Evolutionary conservation across 2,797 vertebrate species (phyloP), one percentile per base, ranked within the genome.

Genomic region (Hapalemur alaotrensis): DNA sequence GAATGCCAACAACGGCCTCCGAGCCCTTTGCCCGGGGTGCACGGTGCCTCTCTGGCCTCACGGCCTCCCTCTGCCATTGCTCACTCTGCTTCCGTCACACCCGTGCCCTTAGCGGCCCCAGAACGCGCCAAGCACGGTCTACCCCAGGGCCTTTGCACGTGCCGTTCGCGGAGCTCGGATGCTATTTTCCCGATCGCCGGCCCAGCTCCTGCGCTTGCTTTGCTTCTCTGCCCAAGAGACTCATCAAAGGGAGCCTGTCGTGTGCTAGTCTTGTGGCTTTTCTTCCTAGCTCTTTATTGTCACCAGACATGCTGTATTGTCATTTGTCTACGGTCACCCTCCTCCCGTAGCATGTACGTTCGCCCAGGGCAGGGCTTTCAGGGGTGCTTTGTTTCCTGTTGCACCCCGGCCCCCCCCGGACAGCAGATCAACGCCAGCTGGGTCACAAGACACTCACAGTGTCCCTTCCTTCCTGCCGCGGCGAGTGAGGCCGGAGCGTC

Each of bases 1-100:
- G 54, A 35, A 18, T 4, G 30, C 50, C 50, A 32, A 14, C 67
- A 22, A 43, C 1, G 7, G 35, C 48, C 28, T 14, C 1, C 1
- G 23, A 7, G 4, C 25, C 7, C 7, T 0, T 35, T 41, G 43
- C 11, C 5, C 11, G 13, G 1, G n/a, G 28, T 35, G 35, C 10
- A 28, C 30, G 12, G 10, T 48, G 30, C 11, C 30, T 43, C 73
- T 28, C 63, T 43, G 78, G 46, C 48, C 35, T 78, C 18, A 6
- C 12, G 43, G 28, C 18, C 25, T 13, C 8, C 10, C 61, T 38
- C 15, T 50, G 6, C 22, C 20, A 38, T 6, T 76, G 20, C 1
- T n/a, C 20, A 5, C 32, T 57, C 48, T 50, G 11, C 30, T 79
- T 50, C 23, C 25, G 3, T n/a, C 63, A 65, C 54, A 30, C 7